Percentiles rank a stretch among this genome's conserved stretches.
Evolutionary conservation across 2,888 invertebrate genomes (phyloP).

Genomic region (Mythimna pallens): DNA sequence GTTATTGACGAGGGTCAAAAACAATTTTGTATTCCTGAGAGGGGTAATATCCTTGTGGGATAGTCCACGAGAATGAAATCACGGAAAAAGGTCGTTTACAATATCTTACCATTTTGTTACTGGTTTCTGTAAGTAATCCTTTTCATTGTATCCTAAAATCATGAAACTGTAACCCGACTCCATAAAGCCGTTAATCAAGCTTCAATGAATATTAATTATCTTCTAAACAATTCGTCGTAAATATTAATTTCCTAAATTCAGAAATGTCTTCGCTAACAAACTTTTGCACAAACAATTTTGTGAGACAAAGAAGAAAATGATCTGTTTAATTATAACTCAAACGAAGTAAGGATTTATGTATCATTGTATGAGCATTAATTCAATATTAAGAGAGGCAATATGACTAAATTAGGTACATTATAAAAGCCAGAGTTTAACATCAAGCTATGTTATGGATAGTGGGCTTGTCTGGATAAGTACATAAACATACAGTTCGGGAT

Average conservation of each 20-base stretch:
- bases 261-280: slow-evolving; percentile 13
- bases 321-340: slow-evolving; percentile 35
- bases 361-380: slow-evolving; percentile 19
- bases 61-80: too few relatives aligned
- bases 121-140: not conserved
- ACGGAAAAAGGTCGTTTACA: too few relatives aligned
- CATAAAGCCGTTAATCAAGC: slow-evolving; percentile 15
- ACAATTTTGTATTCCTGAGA: too few relatives aligned
- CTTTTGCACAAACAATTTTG: slow-evolving; percentile 36
- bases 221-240: slow-evolving; percentile 34
- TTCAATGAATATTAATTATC: slow-evolving; percentile 34
- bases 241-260: slow-evolving; percentile 52
- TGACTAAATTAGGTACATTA: not conserved
- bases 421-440: not conserved
- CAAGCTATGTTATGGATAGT: too few relatives aligned
- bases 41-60: too few relatives aligned
- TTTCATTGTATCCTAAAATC: not conserved
- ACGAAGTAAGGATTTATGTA: slow-evolving; percentile 19
- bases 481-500: too few relatives aligned
- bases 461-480: too few relatives aligned
- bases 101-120: too few relatives aligned
- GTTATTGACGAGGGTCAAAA: too few relatives aligned
- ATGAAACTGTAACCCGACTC: slow-evolving; percentile 1
- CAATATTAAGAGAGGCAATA: not conserved
- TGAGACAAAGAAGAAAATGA: slow-evolving; percentile 36